Base-by-base conservation (phyloP, 2,113 vertebrate species). In the Neodontobutis hainanensis region DNA sequence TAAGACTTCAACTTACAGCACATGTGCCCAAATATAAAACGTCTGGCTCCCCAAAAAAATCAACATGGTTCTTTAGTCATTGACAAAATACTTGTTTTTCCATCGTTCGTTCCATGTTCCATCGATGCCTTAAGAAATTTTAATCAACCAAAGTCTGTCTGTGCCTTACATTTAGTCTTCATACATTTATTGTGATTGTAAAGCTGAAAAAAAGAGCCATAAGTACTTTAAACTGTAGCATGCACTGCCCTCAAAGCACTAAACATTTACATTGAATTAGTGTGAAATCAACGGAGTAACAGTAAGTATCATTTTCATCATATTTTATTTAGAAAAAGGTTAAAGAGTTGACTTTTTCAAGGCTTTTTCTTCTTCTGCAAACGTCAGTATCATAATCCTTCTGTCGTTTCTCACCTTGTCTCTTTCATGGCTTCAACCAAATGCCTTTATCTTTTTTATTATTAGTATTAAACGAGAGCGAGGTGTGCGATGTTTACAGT, bases 401-500 rank as follows among this genome's bases (percentile, higher is more conserved):
- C 67, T 73, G 38, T 12, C 38, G 8, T 65, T 53, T 55, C 40
- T 19, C 32, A 49, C 68, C 47, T 52, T 46, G 16, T 51, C 36
- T 60, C 5, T 65, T 62, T 44, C 40, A 4, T 73, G 35, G 34
- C 55, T 75, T 72, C 27, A 14, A 16, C 55, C 57, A 59, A 52
- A 40, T 62, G 50, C 11, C 53, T 79, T 59, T 64, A 36, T 11
- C 49, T 71, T 45, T 68, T 78, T 61, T 79, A 61, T 62, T 42
- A 66, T 80, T 76, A 70, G 19, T 80, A 46, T 70, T 56, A 66
- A 76, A 57, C 46, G 48, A 70, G 61, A 59, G 59, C 43, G 61
- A 70, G 44, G 70, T 52, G 68, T 73, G 76, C 62, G 42, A 53
- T 77, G 81, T 89, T 91, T 87, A 90, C 84, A 88, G 42, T 73